Evolutionary conservation across 2,113 vertebrate species (phyloP).

Genomic region (Telmatochromis sp.): DNA sequence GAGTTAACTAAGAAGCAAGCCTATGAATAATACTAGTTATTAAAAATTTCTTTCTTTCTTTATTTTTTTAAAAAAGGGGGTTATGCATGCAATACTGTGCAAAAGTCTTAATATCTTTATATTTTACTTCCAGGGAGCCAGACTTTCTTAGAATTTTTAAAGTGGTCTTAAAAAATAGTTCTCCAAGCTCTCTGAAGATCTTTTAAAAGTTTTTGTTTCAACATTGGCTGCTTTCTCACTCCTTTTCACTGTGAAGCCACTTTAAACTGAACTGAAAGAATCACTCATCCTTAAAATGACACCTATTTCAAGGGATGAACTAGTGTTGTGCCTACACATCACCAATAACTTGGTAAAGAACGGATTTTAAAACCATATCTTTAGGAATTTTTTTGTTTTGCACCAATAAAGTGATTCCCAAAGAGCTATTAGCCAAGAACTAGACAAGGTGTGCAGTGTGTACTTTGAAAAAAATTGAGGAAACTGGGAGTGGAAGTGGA

Average conservation of each 20-base stretch:
- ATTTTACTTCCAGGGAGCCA: background rate
- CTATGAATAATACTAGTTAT: background rate
- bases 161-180: background rate
- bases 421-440: background rate
- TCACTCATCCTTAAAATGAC: background rate
- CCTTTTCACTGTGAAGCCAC: background rate
- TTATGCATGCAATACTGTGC: rapidly evolving
- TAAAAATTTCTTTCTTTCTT: rapidly evolving
- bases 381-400: background rate
- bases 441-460: background rate
- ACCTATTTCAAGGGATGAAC: background rate
- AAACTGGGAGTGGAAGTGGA: background rate
- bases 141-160: background rate
- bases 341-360: background rate
- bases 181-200: background rate
- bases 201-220: background rate
- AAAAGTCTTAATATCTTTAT: background rate
- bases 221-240: background rate
- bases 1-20: background rate
- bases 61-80: rapidly evolving
- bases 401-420: background rate
- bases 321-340: background rate
- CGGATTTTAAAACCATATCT: rapidly evolving
- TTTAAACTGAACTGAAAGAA: background rate
- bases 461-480: background rate